A percentile compares a stretch with the other conserved stretches of the same genome.
Conservation (phyloP, 2,888 invertebrate species). For the Microchrysa polita region DNA sequence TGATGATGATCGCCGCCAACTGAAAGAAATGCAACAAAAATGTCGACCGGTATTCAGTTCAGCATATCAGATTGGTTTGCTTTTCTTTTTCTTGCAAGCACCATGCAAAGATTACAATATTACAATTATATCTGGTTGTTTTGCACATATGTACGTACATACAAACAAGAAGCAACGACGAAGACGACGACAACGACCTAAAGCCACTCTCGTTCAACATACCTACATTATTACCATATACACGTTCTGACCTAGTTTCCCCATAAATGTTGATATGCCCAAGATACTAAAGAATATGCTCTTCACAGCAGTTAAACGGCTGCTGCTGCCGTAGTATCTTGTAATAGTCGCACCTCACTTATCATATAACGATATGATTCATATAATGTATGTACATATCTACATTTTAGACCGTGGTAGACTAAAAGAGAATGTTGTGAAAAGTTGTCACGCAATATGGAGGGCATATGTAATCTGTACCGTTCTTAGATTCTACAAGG, state of each 20-base stretch:
- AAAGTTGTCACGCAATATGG: slow-evolving; percentile 23
- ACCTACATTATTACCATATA: slow-evolving; percentile 43
- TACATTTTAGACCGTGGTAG: slow-evolving; percentile 22
- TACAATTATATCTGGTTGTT: slow-evolving; percentile 19
- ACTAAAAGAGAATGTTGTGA: slow-evolving; percentile 34
- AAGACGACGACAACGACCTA: slow-evolving; percentile 29
- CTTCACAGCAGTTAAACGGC: slow-evolving; percentile 13
- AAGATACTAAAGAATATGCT: not conserved
- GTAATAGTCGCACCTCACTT: slow-evolving; percentile 36
- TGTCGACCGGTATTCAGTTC: slow-evolving; percentile 41
- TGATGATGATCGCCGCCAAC: not conserved
- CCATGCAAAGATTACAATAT: slow-evolving; percentile 27
- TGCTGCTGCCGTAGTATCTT: not conserved
- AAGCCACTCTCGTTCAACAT: slow-evolving; percentile 34
- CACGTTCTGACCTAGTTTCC: slow-evolving; percentile 37
- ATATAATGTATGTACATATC: not conserved
- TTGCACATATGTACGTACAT: slow-evolving; percentile 15
- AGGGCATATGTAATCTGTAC: not conserved
- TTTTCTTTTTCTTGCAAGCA: slow-evolving; percentile 2
- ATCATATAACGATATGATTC: slow-evolving; percentile 32
- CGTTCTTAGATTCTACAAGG: not conserved
- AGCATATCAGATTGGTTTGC: slow-evolving; percentile 16
- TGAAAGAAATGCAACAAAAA: slow-evolving; percentile 35
- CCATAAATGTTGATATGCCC: slow-evolving; percentile 22
- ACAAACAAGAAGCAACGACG: too few relatives aligned